Evolutionary conservation across 2,113 vertebrate genomes (phyloP).

Genomic region (Scortum barcoo): DNA sequence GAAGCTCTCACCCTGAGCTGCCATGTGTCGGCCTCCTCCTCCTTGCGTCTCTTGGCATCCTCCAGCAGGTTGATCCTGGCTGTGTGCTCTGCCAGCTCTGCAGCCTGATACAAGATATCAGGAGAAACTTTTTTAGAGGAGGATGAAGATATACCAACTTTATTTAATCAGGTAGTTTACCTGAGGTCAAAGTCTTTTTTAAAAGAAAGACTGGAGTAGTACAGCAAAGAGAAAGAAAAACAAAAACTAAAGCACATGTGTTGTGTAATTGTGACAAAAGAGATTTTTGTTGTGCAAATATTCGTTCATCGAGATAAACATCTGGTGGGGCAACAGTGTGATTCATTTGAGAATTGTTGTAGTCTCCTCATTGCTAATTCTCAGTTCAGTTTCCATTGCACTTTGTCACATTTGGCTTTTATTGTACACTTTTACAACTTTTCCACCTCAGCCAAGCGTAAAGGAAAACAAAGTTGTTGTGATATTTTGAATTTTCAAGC

Average conservation of each 20-base stretch:
- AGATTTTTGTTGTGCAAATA: background rate
- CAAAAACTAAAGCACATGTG: too few species aligned
- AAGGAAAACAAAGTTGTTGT: too few species aligned
- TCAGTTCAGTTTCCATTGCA: too few species aligned
- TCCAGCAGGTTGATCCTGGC: constrained; percentile 91
- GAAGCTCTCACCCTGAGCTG: constrained; percentile 88
- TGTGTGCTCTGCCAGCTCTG: constrained; percentile 92
- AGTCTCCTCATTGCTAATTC: too few species aligned
- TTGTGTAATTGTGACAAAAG: background rate
- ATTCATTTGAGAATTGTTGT: too few species aligned
- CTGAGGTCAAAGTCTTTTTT: background rate
- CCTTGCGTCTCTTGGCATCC: constrained; percentile 91
- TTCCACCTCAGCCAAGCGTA: too few species aligned
- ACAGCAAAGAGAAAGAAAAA: too few species aligned
- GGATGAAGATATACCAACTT: background rate
- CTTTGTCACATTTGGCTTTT: too few species aligned
- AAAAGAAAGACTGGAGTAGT: background rate
- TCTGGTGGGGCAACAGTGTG: too few species aligned
- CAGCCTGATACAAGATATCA: constrained; percentile 81
- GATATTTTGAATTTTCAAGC: too few species aligned
- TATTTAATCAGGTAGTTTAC: background rate
- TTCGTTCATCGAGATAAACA: too few species aligned
- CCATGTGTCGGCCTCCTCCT: constrained; percentile 92
- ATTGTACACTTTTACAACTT: too few species aligned
- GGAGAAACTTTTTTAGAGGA: background rate